Base-by-base conservation (phyloP, 2,797 vertebrate genomes). In the Taenioides sp. region DNA sequence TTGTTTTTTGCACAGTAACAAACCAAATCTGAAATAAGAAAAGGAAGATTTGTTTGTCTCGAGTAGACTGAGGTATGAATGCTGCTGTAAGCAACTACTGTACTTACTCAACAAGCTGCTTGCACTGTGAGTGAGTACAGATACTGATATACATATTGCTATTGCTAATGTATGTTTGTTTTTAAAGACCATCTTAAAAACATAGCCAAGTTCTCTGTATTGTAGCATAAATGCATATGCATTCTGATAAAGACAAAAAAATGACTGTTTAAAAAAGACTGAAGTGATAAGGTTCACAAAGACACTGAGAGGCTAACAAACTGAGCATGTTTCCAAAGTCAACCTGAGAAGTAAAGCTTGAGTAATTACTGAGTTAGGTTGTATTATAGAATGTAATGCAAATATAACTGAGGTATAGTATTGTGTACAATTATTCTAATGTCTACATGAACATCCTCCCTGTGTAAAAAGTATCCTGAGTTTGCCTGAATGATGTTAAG, bases 381-480 rank as follows among this genome's bases (percentile, higher is more conserved):
- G 66, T 34, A 59, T 49, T 74, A 89, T 47, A 81, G 81, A 77
- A 86, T 74, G 25, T 58, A 62, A 77, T 67, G 72, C 63, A 80
- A 67, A 78, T 77, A 69, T 71, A 81, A 69, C 58, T 90, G 90
- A 92, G 89, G 87, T 88, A 90, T 85, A 79, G 66, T 52, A 31
- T 72, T 50, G 23, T 72, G 61, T 77, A 80, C 73, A 82, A 67
- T 34, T 62, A 34, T 22, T 40, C 67, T 10, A 37, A 64, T 54
- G 74, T 73, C 58, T 64, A 82, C 60, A 62, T 73, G 76, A 80
- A 81, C 59, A 78, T 77, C 74, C 74, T 77, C 59, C 74, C 62
- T 71, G 57, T 67, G 27, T 70, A 72, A 84, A 37, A 72, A 37
- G 62, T 62, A 81, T 85, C 86, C 85, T 85, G 87, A 91, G 83